These are phyloP conservation scores for Adoxophyes honmai DNA, from an alignment of 1,140 invertebrate genomes.

Conservation along the genomic window DNA sequence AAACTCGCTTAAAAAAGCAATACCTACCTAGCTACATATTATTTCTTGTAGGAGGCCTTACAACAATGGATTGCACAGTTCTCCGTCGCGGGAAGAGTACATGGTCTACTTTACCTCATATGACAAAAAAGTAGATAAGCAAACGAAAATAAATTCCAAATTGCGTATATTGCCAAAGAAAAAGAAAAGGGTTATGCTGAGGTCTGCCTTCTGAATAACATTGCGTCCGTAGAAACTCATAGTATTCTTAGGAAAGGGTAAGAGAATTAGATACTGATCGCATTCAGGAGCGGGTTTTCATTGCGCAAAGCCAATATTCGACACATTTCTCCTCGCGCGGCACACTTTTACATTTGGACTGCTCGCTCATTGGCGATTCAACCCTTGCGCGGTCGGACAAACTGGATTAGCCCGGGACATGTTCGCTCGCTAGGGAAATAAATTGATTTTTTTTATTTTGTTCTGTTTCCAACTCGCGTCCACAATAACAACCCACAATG, in stretches of 20 bases:
- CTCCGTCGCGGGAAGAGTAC: background rate
- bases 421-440: conserved; percentile 49
- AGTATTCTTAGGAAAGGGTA: conserved; percentile 4
- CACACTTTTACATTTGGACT: conserved; percentile 62
- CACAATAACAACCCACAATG: conserved; percentile 52
- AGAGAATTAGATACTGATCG: conserved; percentile 36
- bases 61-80: background rate
- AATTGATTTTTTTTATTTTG: conserved; percentile 56
- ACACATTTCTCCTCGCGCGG: conserved; percentile 48
- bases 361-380: conserved; percentile 69
- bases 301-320: conserved; percentile 33
- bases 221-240: background rate
- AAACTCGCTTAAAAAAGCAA: conserved; percentile 24
- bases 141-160: background rate
- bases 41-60: background rate
- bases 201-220: background rate
- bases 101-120: background rate
- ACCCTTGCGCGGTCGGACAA: conserved; percentile 70
- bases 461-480: conserved; percentile 43
- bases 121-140: background rate
- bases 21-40: conserved; percentile 17
- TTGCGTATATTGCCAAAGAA: background rate
- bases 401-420: conserved; percentile 70
- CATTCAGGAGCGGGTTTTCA: conserved; percentile 39
- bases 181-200: conserved; percentile 3